A percentile compares a stretch with the other conserved stretches of the same genome.
These are phyloP conservation scores for Brachyhypopomus occidentalis DNA, from an alignment of 2,113 vertebrate genomes.

Conservation along the genomic window DNA sequence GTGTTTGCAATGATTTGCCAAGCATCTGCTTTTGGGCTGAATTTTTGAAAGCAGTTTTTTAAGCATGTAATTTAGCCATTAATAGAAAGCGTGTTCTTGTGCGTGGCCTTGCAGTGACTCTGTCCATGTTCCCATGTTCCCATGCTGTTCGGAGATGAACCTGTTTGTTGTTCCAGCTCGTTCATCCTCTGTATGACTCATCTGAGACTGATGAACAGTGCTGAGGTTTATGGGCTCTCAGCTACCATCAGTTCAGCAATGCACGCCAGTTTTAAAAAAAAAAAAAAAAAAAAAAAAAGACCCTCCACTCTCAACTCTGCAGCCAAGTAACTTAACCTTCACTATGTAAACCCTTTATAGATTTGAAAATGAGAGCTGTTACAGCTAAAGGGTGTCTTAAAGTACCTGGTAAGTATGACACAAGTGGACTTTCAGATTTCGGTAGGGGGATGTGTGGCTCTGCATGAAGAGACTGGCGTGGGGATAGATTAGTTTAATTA, in stretches of 20 bases:
- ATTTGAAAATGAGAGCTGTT: conserved; percentile 36
- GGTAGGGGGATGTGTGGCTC: background rate
- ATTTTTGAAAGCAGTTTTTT: background rate
- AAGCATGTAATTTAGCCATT: background rate
- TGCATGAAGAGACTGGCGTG: conserved; percentile 9
- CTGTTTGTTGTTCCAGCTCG: conserved; percentile 14
- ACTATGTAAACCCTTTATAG: conserved; percentile 43
- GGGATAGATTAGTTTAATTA: conserved; percentile 30
- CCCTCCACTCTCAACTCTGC: background rate
- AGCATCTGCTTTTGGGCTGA: background rate
- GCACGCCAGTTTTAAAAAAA: conserved; percentile 25
- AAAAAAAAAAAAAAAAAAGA: conserved; percentile 22
- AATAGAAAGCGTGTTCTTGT: background rate
- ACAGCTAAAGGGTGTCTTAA: conserved; percentile 22
- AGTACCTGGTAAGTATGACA: conserved; percentile 28
- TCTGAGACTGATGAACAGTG: background rate
- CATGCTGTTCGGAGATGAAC: conserved; percentile 31
- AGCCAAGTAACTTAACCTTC: conserved; percentile 28
- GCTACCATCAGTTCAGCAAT: conserved; percentile 3
- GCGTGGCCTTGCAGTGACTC: background rate
- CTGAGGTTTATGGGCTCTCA: conserved; percentile 26
- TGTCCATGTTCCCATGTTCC: background rate
- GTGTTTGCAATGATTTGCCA: background rate
- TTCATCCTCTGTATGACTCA: conserved; percentile 6
- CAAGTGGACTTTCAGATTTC: conserved; percentile 30